Base-by-base conservation (phyloP, 2,113 vertebrate genomes). In the Gracilinanus agilis region DNA sequence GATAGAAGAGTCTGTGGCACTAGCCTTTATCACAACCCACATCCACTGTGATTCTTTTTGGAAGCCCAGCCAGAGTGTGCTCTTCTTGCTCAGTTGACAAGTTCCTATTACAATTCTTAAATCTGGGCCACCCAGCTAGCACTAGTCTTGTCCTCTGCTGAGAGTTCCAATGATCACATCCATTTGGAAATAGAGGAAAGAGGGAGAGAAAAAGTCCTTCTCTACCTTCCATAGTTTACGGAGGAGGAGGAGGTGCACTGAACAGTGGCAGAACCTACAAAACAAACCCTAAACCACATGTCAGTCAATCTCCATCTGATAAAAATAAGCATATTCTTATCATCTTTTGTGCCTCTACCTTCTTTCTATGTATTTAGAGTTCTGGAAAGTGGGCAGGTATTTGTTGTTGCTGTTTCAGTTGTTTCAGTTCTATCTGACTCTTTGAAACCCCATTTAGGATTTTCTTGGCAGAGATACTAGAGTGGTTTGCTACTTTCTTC, bases 41-140 rank as follows among this genome's bases (percentile, higher is more conserved):
- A 67, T 67, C 7, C 16, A 83, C 29, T 34, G 5, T 6, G 13
- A 75, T 2, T 34, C 61, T 40, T 83, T 83, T 16, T 83, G n/a
- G 67, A 83, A 83, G 67, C 7, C n/a, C 67, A 83, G 19, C 5
- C 19, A 40, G 0, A 19, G 40, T 40, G 7, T 40, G 67, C 19
- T 83, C n/a, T 83, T 34, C 19, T 7, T 40, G 34, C 67, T 83
- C 34, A 40, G n/a, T 19, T 83, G 34, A 83, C n/a, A 6, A 83
- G n/a, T 83, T 83, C n/a, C n/a, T 83, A n/a, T n/a, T n/a, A 83
- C n/a, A 83, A 83, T n/a, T 75, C 61, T n/a, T 75, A 75, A 75
- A 75, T 75, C 61, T 75, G 61, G 13, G 34, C 12, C 29, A n/a
- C n/a, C 34, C n/a, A n/a, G n/a, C 29, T 12, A n/a, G 61, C 61